These are phyloP conservation scores for Cenopis cana DNA, from an alignment of 2,888 invertebrate genomes.

Conservation along the genomic window DNA sequence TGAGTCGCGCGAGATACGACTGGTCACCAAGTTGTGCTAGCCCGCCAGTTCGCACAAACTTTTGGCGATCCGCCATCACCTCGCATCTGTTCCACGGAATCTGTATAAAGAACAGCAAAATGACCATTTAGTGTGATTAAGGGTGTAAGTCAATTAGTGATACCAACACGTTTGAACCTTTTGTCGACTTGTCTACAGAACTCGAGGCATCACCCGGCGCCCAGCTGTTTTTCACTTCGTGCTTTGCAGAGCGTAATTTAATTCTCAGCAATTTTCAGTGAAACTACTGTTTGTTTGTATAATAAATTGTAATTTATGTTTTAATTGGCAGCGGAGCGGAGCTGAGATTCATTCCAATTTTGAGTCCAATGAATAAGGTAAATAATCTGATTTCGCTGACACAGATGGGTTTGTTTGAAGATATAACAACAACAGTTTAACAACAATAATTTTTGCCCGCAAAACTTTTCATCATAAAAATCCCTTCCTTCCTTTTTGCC, in stretches of 20 bases:
- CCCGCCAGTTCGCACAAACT: background rate
- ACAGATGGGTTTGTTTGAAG: background rate
- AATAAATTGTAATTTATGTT: slow-evolving; percentile 36
- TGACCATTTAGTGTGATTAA: background rate
- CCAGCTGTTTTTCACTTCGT: slow-evolving; percentile 25
- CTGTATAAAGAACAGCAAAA: slow-evolving; percentile 21
- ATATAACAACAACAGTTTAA: slow-evolving; percentile 6
- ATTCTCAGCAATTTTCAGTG: slow-evolving; percentile 26
- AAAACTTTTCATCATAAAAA: background rate
- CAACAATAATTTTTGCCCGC: background rate
- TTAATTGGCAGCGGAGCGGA: slow-evolving; percentile 23
- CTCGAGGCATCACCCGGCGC: slow-evolving; percentile 1
- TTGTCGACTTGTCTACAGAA: background rate
- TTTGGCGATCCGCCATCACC: slow-evolving; percentile 12
- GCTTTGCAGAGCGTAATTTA: slow-evolving; percentile 29
- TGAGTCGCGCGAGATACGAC: too few relatives aligned
- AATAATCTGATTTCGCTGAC: slow-evolving; percentile 16
- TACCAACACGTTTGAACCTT: background rate
- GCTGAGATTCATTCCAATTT: slow-evolving; percentile 4
- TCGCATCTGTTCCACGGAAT: slow-evolving; percentile 7
- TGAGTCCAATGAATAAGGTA: background rate
- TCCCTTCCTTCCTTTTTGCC: too few relatives aligned
- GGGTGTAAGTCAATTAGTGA: background rate
- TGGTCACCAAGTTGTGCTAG: too few relatives aligned
- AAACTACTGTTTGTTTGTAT: slow-evolving; percentile 29